Conservation (phyloP, 2,888 invertebrate species). For the Palloptera scutellata region DNA sequence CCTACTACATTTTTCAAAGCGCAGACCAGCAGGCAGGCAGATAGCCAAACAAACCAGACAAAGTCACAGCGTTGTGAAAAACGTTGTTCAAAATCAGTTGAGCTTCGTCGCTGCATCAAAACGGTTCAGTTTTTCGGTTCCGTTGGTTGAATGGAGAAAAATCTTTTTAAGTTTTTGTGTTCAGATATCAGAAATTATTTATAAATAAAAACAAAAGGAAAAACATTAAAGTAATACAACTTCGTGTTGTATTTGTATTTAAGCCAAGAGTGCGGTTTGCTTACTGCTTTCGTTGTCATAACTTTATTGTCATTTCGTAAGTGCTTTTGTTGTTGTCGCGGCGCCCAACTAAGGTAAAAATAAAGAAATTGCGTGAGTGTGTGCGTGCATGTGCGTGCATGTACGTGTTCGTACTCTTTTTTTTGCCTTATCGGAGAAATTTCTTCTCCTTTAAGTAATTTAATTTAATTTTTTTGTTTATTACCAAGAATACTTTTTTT, state of each 20-base stretch:
- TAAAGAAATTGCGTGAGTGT: conserved; percentile 12
- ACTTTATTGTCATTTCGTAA: too few species aligned
- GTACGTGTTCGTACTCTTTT: background rate
- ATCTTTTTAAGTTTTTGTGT: background rate
- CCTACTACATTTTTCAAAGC: background rate
- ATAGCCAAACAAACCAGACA: conserved; percentile 3
- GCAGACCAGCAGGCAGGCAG: background rate
- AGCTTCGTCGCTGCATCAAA: conserved; percentile 39
- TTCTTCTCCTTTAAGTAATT: conserved; percentile 11
- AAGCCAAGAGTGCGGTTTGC: background rate
- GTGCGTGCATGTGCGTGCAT: background rate
- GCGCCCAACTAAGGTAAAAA: conserved; percentile 5
- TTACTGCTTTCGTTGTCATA: conserved; percentile 2
- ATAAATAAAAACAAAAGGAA: background rate
- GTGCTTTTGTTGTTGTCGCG: background rate
- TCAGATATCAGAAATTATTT: background rate
- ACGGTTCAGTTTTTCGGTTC: conserved; percentile 19
- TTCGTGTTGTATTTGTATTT: conserved; percentile 5
- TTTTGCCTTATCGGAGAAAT: too few species aligned
- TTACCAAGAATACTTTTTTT: background rate
- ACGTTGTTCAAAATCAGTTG: conserved; percentile 40
- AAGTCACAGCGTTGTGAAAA: conserved; percentile 37
- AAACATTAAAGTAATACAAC: background rate
- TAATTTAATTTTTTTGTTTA: background rate
- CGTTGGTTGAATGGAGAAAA: background rate